Percentiles rank a stretch among this genome's conserved stretches.
Evolutionary conservation across 1,140 invertebrate genomes (phyloP).

Genomic region (Coelopa frigida): DNA sequence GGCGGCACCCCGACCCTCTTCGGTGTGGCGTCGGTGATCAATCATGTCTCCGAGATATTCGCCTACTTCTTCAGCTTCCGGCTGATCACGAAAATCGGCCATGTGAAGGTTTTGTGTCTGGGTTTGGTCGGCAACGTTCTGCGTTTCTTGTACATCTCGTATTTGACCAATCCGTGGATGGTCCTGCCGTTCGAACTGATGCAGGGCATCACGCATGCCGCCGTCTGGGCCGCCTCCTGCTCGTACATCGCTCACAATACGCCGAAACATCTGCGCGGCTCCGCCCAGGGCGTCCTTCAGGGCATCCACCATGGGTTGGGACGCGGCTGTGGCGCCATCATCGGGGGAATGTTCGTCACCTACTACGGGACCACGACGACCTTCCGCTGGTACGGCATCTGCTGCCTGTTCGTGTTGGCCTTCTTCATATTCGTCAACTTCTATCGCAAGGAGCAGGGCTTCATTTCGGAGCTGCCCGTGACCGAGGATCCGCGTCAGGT

Average conservation of each 20-base stretch:
- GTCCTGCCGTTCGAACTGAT: constrained; percentile 97
- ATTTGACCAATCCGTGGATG: constrained; percentile 92
- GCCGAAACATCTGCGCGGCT: constrained; percentile 76
- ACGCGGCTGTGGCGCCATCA: constrained; percentile 88
- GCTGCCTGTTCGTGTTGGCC: constrained; percentile 74
- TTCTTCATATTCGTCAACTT: constrained; percentile 86
- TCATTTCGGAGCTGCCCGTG: constrained; percentile 67
- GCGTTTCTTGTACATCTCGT: constrained; percentile 94
- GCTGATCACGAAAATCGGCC: constrained; percentile 87
- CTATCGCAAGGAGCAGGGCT: constrained; percentile 70
- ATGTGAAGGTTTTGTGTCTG: constrained; percentile 91
- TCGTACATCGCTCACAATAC: constrained; percentile 96
- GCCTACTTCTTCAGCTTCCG: constrained; percentile 97
- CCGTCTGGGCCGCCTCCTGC: constrained; percentile 96
- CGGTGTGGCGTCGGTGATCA: constrained; percentile 95
- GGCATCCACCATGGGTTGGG: constrained; percentile 94
- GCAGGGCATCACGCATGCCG: constrained; percentile 96
- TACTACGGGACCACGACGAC: constrained; percentile 77
- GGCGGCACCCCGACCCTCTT: constrained; percentile 95
- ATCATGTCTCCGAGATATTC: constrained; percentile 97
- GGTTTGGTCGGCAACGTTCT: constrained; percentile 90
- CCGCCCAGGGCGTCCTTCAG: constrained; percentile 93
- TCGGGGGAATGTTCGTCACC: constrained; percentile 71
- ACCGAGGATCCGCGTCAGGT: constrained; percentile 76
- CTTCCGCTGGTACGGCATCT: constrained; percentile 84